Evolutionary conservation across 53 echinoderm and acorn worm genomes (phyloP).

Genomic region (Holothuria scabra): DNA sequence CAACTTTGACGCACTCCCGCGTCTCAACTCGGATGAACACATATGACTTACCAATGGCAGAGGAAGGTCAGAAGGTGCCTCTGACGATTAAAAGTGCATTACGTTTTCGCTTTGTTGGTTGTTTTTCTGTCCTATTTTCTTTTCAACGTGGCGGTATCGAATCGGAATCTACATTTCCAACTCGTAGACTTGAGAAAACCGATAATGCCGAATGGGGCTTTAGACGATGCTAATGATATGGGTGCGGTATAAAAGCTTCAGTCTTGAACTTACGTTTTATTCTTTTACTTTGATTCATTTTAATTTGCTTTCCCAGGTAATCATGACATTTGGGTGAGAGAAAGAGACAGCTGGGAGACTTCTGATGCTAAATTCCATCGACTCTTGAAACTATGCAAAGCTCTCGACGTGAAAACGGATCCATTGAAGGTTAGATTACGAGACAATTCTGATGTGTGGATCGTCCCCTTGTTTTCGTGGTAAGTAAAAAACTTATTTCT

Average conservation of each 20-base stretch:
- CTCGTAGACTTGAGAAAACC: neutral
- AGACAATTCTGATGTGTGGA: constrained; percentile 69
- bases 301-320: constrained; percentile 73
- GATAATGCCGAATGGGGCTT: neutral
- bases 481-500: constrained; percentile 1
- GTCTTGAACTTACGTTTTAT: too few relatives aligned
- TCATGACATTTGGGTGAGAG: constrained; percentile 93
- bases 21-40: too few relatives aligned
- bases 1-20: too few relatives aligned
- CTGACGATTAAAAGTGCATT: too few relatives aligned
- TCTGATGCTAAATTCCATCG: constrained; percentile 82
- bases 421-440: constrained; percentile 60
- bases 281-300: neutral
- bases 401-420: constrained; percentile 69
- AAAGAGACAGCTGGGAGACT: constrained; percentile 57
- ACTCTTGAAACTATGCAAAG: constrained; percentile 72
- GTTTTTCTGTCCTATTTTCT: too few relatives aligned
- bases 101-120: too few relatives aligned
- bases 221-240: neutral
- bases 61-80: too few relatives aligned
- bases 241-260: neutral
- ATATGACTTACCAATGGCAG: too few relatives aligned
- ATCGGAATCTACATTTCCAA: neutral
- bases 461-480: constrained; percentile 96
- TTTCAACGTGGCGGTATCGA: too few relatives aligned